Base-by-base conservation (phyloP, 2,797 vertebrate genomes). In the Anguilla anguilla region DNA sequence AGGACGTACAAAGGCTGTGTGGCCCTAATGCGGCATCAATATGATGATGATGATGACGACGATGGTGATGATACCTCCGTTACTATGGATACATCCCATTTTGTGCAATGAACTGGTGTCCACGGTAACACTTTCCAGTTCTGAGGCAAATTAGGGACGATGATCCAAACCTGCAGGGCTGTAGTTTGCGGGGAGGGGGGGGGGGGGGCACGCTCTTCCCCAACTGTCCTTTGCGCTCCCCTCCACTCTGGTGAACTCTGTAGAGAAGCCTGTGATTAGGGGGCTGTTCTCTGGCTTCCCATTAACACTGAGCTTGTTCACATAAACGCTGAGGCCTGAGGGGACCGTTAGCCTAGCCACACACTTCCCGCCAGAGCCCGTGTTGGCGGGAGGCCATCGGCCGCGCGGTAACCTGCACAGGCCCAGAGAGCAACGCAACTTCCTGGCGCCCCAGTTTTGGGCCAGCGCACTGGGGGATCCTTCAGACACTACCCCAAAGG, bases 401-500 rank as follows among this genome's bases (percentile, higher is more conserved):
- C 89, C 90, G 87, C 89, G 92, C 88, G 90, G 90, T 96, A 95
- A 99, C 97, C 96, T 97, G 97, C 95, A 95, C 97, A 93, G 97
- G 97, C 90, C 94, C 89, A 59, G 96, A 95, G 91, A 95, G 95
- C 6, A 96, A 96, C 96, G 93, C 10, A 15, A 55, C 53, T 55
- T 2, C 13, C 53, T 10, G 91, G 96, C 96, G 92, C 94, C 90
- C 0, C 95, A 96, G 90, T 97, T 96, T 89, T 95, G 96, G 95
- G 35, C 97, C 97, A 86, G 92, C 90, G 92, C 95, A 94, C 89
- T 96, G 96, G 82, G 92, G 22, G 94, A 93, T 93, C 89, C 6
- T 92, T 95, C 92, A 97, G 93, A 90, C 95, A 95, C 95, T 94
- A 94, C 96, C 97, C 90, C 90, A 88, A 92, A 72, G 69, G 57